Evolutionary conservation across 2,888 invertebrate species (phyloP).

Genomic region (Drosophila macrospina): DNA sequence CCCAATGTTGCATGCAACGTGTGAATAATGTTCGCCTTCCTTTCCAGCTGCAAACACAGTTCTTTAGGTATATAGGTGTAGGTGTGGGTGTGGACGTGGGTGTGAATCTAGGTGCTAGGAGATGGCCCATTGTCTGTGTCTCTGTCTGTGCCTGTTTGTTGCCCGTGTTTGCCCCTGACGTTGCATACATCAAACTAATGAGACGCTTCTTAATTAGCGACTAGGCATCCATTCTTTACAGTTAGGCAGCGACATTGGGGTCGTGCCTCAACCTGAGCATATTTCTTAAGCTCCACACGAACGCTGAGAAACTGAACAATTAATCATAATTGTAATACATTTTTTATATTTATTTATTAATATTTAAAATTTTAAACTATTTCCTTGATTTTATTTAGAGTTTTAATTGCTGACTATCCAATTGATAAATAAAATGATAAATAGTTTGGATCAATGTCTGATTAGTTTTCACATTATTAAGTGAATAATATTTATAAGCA

Average conservation of each 20-base stretch:
- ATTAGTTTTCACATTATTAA: neutral
- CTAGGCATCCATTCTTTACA: slow-evolving; percentile 38
- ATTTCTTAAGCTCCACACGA: too few species aligned
- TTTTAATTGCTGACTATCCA: too few species aligned
- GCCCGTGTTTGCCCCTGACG: slow-evolving; percentile 32
- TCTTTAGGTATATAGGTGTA: slow-evolving; percentile 45
- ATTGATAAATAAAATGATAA: too few species aligned
- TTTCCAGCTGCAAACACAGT: slow-evolving; percentile 14
- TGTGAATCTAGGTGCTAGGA: slow-evolving; percentile 53
- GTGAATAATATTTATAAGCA: neutral
- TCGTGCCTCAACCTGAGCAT: too few species aligned
- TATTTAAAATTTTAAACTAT: too few species aligned
- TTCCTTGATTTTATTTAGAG: too few species aligned
- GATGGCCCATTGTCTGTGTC: slow-evolving; percentile 42
- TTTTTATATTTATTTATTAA: neutral
- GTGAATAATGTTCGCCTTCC: slow-evolving; percentile 62
- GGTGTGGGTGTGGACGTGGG: neutral
- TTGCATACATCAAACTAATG: slow-evolving; percentile 65
- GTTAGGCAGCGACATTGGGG: slow-evolving; percentile 39
- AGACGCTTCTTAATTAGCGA: slow-evolving; percentile 62
- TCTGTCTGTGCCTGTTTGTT: too few species aligned
- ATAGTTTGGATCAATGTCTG: too few species aligned
- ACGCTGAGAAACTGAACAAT: too few species aligned
- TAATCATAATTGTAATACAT: too few species aligned
- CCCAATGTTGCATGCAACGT: slow-evolving; percentile 48